Evolutionary conservation across 2,113 vertebrate species (phyloP), one percentile per base, ranked within the genome.

Genomic region (Mus pahari): DNA sequence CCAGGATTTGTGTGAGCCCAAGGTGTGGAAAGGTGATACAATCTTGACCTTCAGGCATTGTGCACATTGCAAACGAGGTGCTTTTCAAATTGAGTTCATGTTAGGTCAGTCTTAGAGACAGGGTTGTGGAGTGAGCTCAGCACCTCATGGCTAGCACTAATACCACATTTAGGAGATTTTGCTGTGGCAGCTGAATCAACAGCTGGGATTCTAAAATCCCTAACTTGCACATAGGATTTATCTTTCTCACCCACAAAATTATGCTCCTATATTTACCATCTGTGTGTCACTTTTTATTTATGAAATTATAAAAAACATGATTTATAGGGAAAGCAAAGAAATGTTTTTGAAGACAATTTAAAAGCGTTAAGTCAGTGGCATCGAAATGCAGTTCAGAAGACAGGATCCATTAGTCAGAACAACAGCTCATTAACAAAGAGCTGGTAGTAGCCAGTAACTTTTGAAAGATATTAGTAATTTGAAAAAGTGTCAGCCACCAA

Each of bases 241-340:
- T 86, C 77, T 96, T 97, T 97, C 96, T 97, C 96, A 97, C 94
- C 92, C 97, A 95, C 90, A 95, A 96, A 97, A 97, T 97, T 94
- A 97, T 66, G 96, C 96, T 88, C 97, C 97, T 97, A 95, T 96
- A 98, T 98, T 97, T 97, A 96, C 90, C 97, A 97, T 97, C 96
- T 97, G 89, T 94, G 90, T 97, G 95, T 96, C 95, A 97, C 86
- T 97, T 97, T 95, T 96, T 96, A 97, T 97, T 97, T 98, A 97
- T 97, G 95, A 98, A 97, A 97, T 97, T 97, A 97, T 79, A 81
- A 89, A 93, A 96, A 92, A 82, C 66, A 33, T 39, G n/a, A 86
- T 94, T 96, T 93, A 89, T 94, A 86, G 90, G 78, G 68, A 83
- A 90, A 96, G 96, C 74, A 91, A 95, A 84, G 86, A 93, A 95